Conservation (phyloP, 2,797 vertebrate species). For the Rallus crepitans region DNA sequence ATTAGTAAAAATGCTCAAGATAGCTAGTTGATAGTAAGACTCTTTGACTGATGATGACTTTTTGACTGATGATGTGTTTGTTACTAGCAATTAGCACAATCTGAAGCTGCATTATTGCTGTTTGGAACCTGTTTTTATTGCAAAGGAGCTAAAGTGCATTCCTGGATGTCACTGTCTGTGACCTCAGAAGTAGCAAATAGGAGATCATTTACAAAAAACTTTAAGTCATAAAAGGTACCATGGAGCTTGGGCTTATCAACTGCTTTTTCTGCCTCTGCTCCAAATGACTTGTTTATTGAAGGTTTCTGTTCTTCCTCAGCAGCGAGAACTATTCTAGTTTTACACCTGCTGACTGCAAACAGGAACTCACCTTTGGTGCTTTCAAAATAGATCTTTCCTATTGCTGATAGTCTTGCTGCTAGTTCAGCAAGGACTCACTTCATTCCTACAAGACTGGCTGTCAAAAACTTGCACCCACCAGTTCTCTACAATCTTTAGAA, state of each 20-base stretch:
- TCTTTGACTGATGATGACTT: accelerated
- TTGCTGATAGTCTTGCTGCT: background rate
- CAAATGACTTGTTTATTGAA: background rate
- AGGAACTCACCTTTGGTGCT: background rate
- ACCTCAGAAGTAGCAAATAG: background rate
- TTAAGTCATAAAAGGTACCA: background rate
- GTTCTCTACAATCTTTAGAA: background rate
- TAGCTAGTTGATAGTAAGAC: background rate
- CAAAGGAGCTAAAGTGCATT: background rate
- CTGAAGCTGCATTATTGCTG: background rate
- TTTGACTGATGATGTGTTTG: accelerated
- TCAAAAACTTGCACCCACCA: background rate
- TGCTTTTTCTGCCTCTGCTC: background rate
- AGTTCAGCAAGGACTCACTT: background rate
- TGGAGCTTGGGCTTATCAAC: background rate
- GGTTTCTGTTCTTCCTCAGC: background rate
- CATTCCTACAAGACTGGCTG: background rate
- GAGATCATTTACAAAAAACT: background rate
- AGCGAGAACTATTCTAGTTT: background rate
- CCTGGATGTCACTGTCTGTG: background rate
- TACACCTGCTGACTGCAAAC: background rate
- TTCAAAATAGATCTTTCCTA: background rate
- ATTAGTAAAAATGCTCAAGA: background rate
- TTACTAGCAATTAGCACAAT: background rate
- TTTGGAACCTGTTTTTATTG: background rate